A percentile compares a stretch with the other conserved stretches of the same genome.
Evolutionary conservation across 2,113 vertebrate genomes (phyloP).

Genomic region (Synodontis membranacea): DNA sequence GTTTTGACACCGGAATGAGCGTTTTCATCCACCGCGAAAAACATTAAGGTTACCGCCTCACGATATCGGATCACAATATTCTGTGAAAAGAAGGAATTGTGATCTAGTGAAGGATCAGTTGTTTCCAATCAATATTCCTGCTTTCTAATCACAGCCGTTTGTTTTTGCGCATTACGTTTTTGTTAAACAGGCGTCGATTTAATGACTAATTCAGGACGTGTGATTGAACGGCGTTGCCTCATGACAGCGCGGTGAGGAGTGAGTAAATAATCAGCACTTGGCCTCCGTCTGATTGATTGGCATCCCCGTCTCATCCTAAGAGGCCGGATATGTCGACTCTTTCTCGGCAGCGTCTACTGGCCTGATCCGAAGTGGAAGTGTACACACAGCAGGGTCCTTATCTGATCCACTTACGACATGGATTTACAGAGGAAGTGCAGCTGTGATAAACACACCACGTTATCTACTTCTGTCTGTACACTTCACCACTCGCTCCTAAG

Average conservation of each 20-base stretch:
- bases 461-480: slow-evolving; percentile 67
- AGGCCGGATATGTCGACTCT: slow-evolving; percentile 21
- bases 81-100: neutral
- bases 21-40: neutral
- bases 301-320: slow-evolving; percentile 41
- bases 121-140: neutral
- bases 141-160: neutral
- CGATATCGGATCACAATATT: neutral
- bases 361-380: slow-evolving; percentile 9
- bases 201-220: too few relatives aligned
- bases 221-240: too few relatives aligned
- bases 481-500: slow-evolving; percentile 44
- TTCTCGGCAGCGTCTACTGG: neutral
- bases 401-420: slow-evolving; percentile 57
- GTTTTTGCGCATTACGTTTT: neutral
- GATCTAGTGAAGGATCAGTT: neutral
- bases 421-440: slow-evolving; percentile 68
- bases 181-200: too few relatives aligned
- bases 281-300: neutral
- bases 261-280: slow-evolving; percentile 17
- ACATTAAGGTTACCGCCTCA: neutral
- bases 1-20: neutral
- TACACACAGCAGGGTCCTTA: slow-evolving; percentile 45
- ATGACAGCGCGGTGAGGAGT: neutral
- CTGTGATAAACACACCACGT: slow-evolving; percentile 66